Base-by-base conservation (phyloP, 2,888 invertebrate genomes). In the Heteromyza rotundicornis region DNA sequence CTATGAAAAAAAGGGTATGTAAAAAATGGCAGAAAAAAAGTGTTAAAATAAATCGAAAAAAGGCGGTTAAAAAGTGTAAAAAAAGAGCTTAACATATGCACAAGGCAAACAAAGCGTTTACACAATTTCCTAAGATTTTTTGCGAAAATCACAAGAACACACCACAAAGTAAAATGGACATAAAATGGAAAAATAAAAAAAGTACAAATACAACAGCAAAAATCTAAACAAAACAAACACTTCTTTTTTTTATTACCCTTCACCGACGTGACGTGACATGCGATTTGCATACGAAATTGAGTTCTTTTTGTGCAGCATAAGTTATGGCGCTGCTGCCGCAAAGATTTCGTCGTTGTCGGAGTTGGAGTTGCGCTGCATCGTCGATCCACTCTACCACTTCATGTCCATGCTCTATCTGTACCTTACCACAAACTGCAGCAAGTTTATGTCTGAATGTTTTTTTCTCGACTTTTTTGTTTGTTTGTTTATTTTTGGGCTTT, bases 191-290 rank as follows among this genome's bases (percentile, higher is more conserved):
- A 53, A 35, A 53, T 12, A 53, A 7, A 35, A 35, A 32, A 35
- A 53, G n/a, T n/a, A n/a, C n/a, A n/a, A n/a, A n/a, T n/a, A n/a
- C n/a, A n/a, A n/a, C n/a, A n/a, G n/a, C n/a, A n/a, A n/a, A n/a
- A n/a, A n/a, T n/a, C n/a, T n/a, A n/a, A n/a, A n/a, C n/a, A n/a
- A n/a, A n/a, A n/a, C n/a, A n/a, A n/a, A n/a, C n/a, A n/a, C n/a
- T n/a, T n/a, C n/a, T n/a, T n/a, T 14, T 47, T 64, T 64, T 61
- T 64, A 61, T 64, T 49, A 61, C 47, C 61, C 59, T 64, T 59
- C 55, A 59, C 24, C 54, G 59, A 50, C 50, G 52, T 56, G 52
- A 59, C 59, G 53, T 56, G 52, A 59, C 59, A 50, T 56, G 27
- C 32, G 59, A 64, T 61, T 61, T 61, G 61, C 59, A 59, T 61